Evolutionary conservation across 2,888 invertebrate genomes (phyloP).

Genomic region (Pomacea canaliculata): DNA sequence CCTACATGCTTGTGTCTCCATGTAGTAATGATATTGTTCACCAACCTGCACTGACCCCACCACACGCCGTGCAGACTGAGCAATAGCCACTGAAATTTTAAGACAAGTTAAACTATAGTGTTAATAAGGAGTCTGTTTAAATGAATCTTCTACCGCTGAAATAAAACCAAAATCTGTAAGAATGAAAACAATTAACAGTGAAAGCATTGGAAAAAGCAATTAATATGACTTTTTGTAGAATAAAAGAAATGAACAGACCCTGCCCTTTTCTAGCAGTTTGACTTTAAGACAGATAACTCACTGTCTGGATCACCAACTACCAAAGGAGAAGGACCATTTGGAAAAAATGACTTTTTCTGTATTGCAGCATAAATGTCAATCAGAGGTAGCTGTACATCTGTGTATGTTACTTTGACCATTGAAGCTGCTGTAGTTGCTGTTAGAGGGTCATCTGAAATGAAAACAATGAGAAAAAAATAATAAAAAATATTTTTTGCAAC

Average conservation of each 20-base stretch:
- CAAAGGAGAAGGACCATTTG: conserved; percentile 43
- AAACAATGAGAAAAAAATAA: no score
- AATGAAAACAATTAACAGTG: no score
- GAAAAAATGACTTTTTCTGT: conserved; percentile 53
- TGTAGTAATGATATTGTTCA: conserved; percentile 77
- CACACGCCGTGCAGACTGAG: conserved; percentile 22
- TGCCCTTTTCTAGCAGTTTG: no score
- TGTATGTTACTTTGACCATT: conserved; percentile 67
- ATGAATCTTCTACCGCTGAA: no score
- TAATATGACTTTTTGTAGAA: no score
- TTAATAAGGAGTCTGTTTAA: no score
- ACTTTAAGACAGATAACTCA: neutral
- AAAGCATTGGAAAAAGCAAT: no score
- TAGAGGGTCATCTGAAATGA: conserved; percentile 45
- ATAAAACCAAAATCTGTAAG: no score
- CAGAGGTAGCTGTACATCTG: conserved; percentile 63
- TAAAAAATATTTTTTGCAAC: no score
- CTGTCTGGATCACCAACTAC: conserved; percentile 51
- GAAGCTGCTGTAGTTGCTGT: conserved; percentile 61
- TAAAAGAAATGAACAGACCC: no score
- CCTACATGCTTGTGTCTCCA: conserved; percentile 62
- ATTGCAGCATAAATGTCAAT: conserved; percentile 64
- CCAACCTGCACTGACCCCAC: conserved; percentile 24
- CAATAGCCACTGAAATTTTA: conserved; percentile 26
- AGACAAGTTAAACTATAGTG: no score